A percentile compares a stretch with the other conserved stretches of the same genome.
Conservation (phyloP, 1,140 invertebrate species). For the Drosophila ogumai region DNA sequence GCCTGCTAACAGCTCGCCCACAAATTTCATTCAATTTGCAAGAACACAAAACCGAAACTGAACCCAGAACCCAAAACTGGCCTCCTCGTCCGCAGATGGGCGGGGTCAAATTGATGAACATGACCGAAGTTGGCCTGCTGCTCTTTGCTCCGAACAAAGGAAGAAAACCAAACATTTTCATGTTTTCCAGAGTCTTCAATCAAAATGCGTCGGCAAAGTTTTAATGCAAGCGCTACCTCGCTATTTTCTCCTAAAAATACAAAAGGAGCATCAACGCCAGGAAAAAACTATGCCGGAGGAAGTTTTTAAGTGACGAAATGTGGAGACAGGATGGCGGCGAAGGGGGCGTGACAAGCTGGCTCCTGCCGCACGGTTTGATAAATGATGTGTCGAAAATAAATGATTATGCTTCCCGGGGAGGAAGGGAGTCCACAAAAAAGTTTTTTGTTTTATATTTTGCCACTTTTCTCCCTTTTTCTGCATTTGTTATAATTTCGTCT, state of each 20-base stretch:
- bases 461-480: slow-evolving; percentile 23
- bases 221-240: slow-evolving; percentile 60
- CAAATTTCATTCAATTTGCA: slow-evolving; percentile 76
- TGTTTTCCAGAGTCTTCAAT: slow-evolving; percentile 72
- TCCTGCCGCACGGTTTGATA: slow-evolving; percentile 59
- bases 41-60: slow-evolving; percentile 48
- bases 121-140: slow-evolving; percentile 44
- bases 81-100: not conserved
- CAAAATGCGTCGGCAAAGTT: slow-evolving; percentile 81
- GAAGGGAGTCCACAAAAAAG: slow-evolving; percentile 17
- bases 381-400: slow-evolving; percentile 83
- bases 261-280: not conserved
- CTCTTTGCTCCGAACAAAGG: slow-evolving; percentile 25
- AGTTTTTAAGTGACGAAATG: slow-evolving; percentile 48
- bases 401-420: slow-evolving; percentile 61
- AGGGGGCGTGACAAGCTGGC: slow-evolving; percentile 52
- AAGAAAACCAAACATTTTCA: slow-evolving; percentile 53
- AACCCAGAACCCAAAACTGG: slow-evolving; percentile 1
- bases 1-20: slow-evolving; percentile 44
- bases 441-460: slow-evolving; percentile 50
- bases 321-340: slow-evolving; percentile 1
- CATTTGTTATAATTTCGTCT: slow-evolving; percentile 24
- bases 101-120: slow-evolving; percentile 58
- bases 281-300: slow-evolving; percentile 41
- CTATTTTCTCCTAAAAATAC: slow-evolving; percentile 6